Conservation (phyloP, 2,888 invertebrate species). For the Lottia scabra region DNA sequence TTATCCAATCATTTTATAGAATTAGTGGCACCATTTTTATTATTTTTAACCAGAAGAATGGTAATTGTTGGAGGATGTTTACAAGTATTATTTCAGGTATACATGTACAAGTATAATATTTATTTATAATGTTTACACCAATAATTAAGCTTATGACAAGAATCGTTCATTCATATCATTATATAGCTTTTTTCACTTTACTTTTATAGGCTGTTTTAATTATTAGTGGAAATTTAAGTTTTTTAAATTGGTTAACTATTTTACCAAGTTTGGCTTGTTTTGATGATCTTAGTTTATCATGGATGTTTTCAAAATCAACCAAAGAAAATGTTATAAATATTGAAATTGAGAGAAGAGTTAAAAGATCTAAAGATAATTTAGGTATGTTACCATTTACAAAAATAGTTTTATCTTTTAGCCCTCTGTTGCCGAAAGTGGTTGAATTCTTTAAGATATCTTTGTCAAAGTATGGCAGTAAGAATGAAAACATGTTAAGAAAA, state of each 20-base stretch:
- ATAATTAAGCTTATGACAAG: too few relatives aligned
- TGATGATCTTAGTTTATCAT: constrained; percentile 64
- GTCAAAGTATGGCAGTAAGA: too few relatives aligned
- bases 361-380: not conserved
- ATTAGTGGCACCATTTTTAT: constrained; percentile 64
- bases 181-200: not conserved
- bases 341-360: not conserved
- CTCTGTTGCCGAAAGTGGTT: too few relatives aligned
- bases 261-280: constrained; percentile 68
- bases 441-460: too few relatives aligned
- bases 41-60: constrained; percentile 54
- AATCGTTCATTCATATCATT: not conserved
- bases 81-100: constrained; percentile 69
- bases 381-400: not conserved
- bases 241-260: constrained; percentile 71
- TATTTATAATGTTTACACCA: too few relatives aligned
- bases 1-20: constrained; percentile 69
- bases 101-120: too few relatives aligned
- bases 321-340: not conserved
- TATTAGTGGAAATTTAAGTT: constrained; percentile 70
- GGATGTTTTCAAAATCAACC: constrained; percentile 51
- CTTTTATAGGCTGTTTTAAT: constrained; percentile 64
- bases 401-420: too few relatives aligned
- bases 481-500: too few relatives aligned
- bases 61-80: constrained; percentile 64